Conservation (phyloP, 2,797 vertebrate species). For the Pelochelys cantorii region DNA sequence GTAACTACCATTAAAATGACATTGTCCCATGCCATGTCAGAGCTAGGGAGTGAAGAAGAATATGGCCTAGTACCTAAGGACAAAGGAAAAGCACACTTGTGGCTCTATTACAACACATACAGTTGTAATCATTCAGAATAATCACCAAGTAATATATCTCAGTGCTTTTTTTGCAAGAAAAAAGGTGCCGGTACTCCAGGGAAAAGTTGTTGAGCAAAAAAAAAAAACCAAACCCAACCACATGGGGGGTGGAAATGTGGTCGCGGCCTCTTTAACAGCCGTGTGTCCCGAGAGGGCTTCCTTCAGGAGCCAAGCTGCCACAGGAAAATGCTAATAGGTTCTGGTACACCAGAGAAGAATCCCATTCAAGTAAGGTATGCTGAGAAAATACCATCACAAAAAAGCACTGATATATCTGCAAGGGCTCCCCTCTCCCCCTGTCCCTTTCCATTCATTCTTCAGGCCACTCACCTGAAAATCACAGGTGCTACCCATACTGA, state of each 20-base stretch:
- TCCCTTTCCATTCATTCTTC: background rate
- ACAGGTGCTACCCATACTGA: background rate
- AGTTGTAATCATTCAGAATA: slow-evolving; percentile 30
- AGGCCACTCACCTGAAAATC: background rate
- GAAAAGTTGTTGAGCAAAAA: too few relatives aligned
- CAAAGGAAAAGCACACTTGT: background rate
- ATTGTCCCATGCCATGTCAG: background rate
- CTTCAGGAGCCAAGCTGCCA: too few relatives aligned
- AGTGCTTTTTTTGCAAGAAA: too few relatives aligned
- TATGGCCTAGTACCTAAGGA: background rate
- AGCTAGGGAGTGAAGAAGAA: slow-evolving; percentile 15
- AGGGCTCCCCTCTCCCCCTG: background rate
- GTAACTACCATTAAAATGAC: background rate
- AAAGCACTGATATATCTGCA: background rate
- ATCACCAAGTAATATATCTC: background rate
- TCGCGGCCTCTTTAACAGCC: too few relatives aligned
- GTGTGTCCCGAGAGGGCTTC: too few relatives aligned
- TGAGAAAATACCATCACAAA: too few relatives aligned
- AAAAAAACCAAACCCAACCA: too few relatives aligned
- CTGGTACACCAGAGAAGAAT: too few relatives aligned
- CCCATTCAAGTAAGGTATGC: too few relatives aligned
- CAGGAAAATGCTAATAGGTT: too few relatives aligned
- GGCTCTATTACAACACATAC: background rate
- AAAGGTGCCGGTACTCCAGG: too few relatives aligned
- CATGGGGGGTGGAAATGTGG: too few relatives aligned